phyloP scores from a whole-genome alignment of 2,888 invertebrate species.

The Dasypolia templi region DNA sequence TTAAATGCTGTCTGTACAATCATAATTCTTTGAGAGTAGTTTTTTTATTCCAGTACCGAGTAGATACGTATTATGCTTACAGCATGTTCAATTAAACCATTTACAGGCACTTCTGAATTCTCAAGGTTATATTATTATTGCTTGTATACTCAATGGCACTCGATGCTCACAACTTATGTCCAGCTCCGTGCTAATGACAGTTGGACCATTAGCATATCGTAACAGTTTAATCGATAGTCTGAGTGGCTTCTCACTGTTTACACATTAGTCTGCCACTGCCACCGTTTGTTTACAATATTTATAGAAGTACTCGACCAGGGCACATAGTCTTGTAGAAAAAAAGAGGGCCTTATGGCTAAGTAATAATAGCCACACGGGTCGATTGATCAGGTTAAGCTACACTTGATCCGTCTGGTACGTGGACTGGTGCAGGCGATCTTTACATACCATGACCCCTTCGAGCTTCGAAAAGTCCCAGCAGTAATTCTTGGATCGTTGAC shows the following conservation, averaged over 20 bases:
- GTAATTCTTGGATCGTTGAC: background rate
- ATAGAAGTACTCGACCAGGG: background rate
- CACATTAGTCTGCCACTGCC: conserved; percentile 29
- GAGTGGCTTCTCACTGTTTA: conserved; percentile 40
- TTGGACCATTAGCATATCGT: conserved; percentile 51
- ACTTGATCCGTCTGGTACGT: too few species aligned
- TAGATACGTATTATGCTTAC: background rate
- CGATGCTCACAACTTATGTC: conserved; percentile 45
- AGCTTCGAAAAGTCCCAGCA: background rate
- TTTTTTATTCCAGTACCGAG: background rate
- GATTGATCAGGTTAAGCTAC: too few species aligned
- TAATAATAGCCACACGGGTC: background rate
- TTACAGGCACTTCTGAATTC: too few species aligned
- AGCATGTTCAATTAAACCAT: too few species aligned
- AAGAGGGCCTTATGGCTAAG: background rate
- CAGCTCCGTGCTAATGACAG: conserved; percentile 45
- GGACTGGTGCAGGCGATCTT: background rate
- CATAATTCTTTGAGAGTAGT: background rate
- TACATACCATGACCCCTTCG: background rate
- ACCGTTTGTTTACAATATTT: conserved; percentile 27
- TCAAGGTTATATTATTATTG: too few species aligned
- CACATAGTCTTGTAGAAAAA: background rate
- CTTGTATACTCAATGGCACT: conserved; percentile 16
- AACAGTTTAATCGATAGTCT: conserved; percentile 52
- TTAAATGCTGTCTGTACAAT: background rate